Percentiles rank a stretch among this genome's conserved stretches.
phyloP scores from a whole-genome alignment of 2,797 vertebrate genomes.

The Sebastes oblongus region DNA sequence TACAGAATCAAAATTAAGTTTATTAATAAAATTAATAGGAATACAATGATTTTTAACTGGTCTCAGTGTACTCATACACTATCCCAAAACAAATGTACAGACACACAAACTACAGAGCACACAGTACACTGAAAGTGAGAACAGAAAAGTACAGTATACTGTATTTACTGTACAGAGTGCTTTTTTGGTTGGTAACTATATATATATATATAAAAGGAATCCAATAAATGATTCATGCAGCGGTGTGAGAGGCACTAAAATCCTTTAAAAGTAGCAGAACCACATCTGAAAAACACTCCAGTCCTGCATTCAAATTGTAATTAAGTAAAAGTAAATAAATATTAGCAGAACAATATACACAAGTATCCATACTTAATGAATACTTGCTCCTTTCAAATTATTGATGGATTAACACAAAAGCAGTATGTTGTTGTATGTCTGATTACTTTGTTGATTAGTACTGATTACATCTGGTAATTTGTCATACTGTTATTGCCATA shows the following conservation, averaged over 20 bases:
- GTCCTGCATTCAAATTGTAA: neutral
- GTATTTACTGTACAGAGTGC: slow-evolving; percentile 6
- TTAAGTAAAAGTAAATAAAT: neutral
- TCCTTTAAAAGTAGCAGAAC: neutral
- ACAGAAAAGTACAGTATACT: neutral
- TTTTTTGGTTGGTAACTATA: neutral
- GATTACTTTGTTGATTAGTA: neutral
- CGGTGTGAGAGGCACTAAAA: neutral
- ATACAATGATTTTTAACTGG: neutral
- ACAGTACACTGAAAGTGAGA: neutral
- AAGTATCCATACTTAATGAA: neutral
- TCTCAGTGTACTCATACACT: neutral
- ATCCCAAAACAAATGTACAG: neutral
- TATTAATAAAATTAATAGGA: neutral
- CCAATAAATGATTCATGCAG: slow-evolving; percentile 34
- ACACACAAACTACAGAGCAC: neutral
- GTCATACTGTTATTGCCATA: neutral
- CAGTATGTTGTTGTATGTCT: no score
- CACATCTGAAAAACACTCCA: neutral
- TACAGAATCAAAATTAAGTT: neutral
- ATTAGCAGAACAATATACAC: neutral
- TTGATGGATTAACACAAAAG: neutral
- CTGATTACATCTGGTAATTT: neutral
- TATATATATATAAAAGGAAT: slow-evolving; percentile 4
- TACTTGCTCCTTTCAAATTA: neutral